These are phyloP conservation scores for Ectemnius continuus DNA, from an alignment of 2,888 invertebrate genomes.

Conservation along the genomic window DNA sequence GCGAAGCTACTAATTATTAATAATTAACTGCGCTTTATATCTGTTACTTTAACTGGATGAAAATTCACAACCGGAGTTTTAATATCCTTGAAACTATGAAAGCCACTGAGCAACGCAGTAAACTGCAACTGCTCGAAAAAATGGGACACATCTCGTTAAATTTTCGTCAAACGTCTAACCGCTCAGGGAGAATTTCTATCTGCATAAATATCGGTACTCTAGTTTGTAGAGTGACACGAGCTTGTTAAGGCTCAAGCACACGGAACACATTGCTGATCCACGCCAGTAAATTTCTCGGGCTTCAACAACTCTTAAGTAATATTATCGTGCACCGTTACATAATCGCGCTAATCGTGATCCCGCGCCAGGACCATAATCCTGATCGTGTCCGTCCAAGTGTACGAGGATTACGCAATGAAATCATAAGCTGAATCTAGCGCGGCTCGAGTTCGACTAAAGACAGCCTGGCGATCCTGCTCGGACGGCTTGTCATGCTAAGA, in stretches of 20 bases:
- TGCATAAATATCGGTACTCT: too few relatives aligned
- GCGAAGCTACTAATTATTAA: too few relatives aligned
- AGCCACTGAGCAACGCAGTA: neutral
- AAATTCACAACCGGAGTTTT: too few relatives aligned
- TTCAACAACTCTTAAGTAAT: conserved; percentile 19
- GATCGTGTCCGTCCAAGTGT: conserved; percentile 27
- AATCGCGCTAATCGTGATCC: conserved; percentile 39
- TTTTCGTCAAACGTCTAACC: too few relatives aligned
- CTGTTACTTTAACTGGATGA: neutral
- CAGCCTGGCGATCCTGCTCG: conserved; percentile 10
- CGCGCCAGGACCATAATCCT: conserved; percentile 9
- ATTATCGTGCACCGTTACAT: conserved; percentile 23
- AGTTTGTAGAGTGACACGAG: too few relatives aligned
- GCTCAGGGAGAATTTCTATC: too few relatives aligned
- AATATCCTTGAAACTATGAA: too few relatives aligned
- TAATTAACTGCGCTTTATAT: too few relatives aligned
- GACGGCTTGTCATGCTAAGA: conserved; percentile 25
- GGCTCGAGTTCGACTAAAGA: conserved; percentile 29
- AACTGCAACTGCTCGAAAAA: neutral
- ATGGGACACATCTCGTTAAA: too few relatives aligned
- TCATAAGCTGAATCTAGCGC: conserved; percentile 23
- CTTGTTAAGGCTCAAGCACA: conserved; percentile 15
- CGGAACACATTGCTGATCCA: conserved; percentile 12
- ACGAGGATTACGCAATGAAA: conserved; percentile 28
- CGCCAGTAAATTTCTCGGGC: conserved; percentile 26